Evolutionary conservation across 1,140 invertebrate species (phyloP).

Genomic region (Paracyclopina nana): DNA sequence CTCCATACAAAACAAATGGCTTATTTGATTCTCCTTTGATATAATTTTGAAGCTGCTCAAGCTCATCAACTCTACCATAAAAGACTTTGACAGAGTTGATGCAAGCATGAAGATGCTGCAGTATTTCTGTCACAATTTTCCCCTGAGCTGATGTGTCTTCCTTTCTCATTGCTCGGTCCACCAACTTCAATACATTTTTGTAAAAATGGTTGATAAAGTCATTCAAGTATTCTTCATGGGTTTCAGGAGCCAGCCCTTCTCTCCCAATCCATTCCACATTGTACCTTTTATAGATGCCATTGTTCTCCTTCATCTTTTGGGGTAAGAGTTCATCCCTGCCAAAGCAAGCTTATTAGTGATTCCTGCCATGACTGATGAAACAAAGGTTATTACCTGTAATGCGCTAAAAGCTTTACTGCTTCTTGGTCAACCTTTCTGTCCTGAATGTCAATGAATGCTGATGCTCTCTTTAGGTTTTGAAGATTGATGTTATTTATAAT

Average conservation of each 20-base stretch:
- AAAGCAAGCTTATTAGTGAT: too few relatives aligned
- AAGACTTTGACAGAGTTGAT: slow-evolving; percentile 92
- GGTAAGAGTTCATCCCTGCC: slow-evolving; percentile 70
- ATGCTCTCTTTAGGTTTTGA: slow-evolving; percentile 77
- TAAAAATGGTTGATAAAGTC: slow-evolving; percentile 92
- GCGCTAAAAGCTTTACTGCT: slow-evolving; percentile 66
- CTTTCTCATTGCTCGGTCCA: slow-evolving; percentile 81
- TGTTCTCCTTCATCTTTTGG: slow-evolving; percentile 57
- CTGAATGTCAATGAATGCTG: slow-evolving; percentile 81
- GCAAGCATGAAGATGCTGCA: slow-evolving; percentile 89
- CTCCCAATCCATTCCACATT: slow-evolving; percentile 92
- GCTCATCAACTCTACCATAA: slow-evolving; percentile 70
- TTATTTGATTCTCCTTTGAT: slow-evolving; percentile 58
- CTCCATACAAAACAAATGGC: slow-evolving; percentile 80
- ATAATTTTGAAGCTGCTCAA: slow-evolving; percentile 59
- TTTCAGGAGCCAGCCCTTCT: slow-evolving; percentile 76
- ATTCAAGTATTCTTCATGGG: slow-evolving; percentile 79
- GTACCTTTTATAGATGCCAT: slow-evolving; percentile 63
- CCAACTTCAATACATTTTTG: slow-evolving; percentile 72
- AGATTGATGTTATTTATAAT: slow-evolving; percentile 96
- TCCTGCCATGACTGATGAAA: too few relatives aligned
- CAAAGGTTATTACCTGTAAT: too few relatives aligned
- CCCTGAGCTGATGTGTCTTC: slow-evolving; percentile 82
- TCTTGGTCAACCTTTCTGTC: slow-evolving; percentile 83
- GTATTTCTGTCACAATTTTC: slow-evolving; percentile 80